phyloP scores from a whole-genome alignment of 2,797 vertebrate species.

The Myripristis jacobus region DNA sequence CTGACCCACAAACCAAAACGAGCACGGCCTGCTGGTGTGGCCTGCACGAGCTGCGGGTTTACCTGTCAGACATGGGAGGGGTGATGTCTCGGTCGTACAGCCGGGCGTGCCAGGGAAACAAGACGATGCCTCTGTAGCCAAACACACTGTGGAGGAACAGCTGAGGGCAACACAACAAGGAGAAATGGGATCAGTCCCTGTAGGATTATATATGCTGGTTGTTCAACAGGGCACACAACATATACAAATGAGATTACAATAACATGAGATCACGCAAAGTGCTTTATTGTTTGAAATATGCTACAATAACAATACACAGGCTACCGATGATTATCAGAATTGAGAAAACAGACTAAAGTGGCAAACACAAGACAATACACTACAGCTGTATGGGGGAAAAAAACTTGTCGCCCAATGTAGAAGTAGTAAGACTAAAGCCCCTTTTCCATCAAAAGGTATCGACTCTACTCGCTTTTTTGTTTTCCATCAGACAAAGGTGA shows the following conservation, averaged over 20 bases:
- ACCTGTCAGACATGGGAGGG: conserved; percentile 92
- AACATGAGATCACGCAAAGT: conserved; percentile 19
- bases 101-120: conserved; percentile 98
- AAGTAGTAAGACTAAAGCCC: too few relatives aligned
- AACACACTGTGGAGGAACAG: conserved; percentile 98
- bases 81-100: conserved; percentile 96
- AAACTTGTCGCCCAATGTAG: too few relatives aligned
- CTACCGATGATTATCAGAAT: conserved; percentile 10
- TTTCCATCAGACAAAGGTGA: too few relatives aligned
- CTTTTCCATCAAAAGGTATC: too few relatives aligned
- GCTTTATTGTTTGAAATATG: conserved; percentile 10
- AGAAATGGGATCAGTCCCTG: conserved; percentile 18
- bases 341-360: conserved; percentile 14
- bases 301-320: conserved; percentile 8
- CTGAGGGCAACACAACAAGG: conserved; percentile 76
- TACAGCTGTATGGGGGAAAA: background rate
- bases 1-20: background rate
- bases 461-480: too few relatives aligned
- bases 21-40: background rate
- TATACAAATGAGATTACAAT: conserved; percentile 50
- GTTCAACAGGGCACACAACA: conserved; percentile 26
- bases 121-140: conserved; percentile 95
- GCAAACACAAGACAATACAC: background rate
- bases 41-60: background rate
- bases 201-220: conserved; percentile 25